Evolutionary conservation across 2,113 vertebrate genomes (phyloP).

Genomic region (Baryphthengus martii): DNA sequence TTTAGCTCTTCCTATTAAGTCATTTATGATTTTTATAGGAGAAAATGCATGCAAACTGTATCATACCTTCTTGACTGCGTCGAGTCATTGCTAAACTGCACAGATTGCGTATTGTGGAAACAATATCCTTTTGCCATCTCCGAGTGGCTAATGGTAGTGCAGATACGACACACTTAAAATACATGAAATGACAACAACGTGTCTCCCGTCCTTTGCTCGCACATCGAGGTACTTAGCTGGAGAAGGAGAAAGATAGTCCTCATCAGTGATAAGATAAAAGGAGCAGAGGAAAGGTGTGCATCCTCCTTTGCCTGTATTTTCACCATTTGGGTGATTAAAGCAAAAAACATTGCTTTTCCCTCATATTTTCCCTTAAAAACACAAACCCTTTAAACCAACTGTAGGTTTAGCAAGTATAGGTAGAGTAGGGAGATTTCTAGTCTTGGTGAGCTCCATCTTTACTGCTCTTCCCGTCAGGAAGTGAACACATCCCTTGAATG

Average conservation of each 20-base stretch:
- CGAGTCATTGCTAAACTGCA: background rate
- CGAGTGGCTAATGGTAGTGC: background rate
- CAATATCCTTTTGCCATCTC: background rate
- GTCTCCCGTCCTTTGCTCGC: background rate
- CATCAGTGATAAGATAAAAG: background rate
- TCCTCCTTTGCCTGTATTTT: background rate
- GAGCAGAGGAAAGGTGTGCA: background rate
- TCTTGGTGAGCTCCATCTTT: background rate
- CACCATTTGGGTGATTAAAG: background rate
- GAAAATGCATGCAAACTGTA: background rate
- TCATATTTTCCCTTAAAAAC: background rate
- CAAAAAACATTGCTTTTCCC: background rate
- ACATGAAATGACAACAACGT: background rate
- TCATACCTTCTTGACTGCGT: background rate
- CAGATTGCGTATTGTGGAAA: background rate
- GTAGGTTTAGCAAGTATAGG: background rate
- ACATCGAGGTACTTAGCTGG: background rate
- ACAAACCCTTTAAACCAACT: background rate
- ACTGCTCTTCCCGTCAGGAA: background rate
- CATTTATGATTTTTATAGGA: background rate
- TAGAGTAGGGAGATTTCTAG: background rate
- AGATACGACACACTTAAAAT: background rate
- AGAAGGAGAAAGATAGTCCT: background rate
- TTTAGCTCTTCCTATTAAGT: background rate
- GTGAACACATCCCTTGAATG: background rate